Evolutionary conservation across 2,888 invertebrate species (phyloP), one percentile per base, ranked within the genome.

Genomic region (Megalurothrips usitatus): DNA sequence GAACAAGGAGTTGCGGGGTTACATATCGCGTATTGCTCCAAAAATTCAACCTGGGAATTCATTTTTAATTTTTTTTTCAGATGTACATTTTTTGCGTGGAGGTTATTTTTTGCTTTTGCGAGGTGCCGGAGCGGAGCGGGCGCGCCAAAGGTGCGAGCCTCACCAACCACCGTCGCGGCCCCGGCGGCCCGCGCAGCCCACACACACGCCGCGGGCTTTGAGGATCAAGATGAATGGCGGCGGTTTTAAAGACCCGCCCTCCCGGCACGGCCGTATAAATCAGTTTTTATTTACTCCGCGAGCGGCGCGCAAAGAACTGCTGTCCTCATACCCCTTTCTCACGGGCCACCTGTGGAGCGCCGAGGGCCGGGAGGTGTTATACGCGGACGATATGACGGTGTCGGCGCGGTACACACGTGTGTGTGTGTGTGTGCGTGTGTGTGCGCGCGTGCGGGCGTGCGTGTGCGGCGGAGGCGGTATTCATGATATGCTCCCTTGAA

Each of bases 291-390:
- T 75, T 75, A 75, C 68, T 75, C 34, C n/a, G 79, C 81, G 83
- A 84, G 58, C 83, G 82, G 83, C 82, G 82, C 83, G 84, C 23
- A 58, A 17, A 58, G 58, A 43, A 9, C 68, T 12, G 68, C 68
- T 75, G 68, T 75, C 68, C 68, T 23, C 26, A 75, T 75, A 75
- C 68, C 52, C 19, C 52, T 52, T 11, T 11, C 68, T 68, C 23
- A 75, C 68, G 68, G 26, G 68, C 68, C 68, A 75, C 68, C 68
- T 75, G 68, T 75, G 26, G 68, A 75, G 68, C 68, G 23, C 26
- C n/a, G n/a, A n/a, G 23, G 23, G 68, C 68, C 26, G 10, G 34
- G 34, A n/a, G n/a, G 68, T 26, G 68, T 75, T 75, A 75, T 75
- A n/a, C n/a, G 68, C 26, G 68, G 58, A 58, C 58, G 34, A 43